Evolutionary conservation across 2,888 invertebrate genomes (phyloP).

Genomic region (Pimpla rufipes): DNA sequence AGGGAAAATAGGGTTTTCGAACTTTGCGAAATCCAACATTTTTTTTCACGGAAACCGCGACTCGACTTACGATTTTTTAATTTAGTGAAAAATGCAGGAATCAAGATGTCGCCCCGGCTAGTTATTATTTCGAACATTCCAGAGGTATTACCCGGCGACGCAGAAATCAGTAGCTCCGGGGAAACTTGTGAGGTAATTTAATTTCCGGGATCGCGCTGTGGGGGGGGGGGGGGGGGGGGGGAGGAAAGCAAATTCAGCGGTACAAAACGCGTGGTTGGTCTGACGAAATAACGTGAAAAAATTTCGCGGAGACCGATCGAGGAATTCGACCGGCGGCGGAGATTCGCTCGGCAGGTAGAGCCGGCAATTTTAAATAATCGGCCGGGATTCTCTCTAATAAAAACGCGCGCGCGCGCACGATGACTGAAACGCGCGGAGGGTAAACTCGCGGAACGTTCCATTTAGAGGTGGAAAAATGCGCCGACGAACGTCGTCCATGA

Average conservation of each 20-base stretch:
- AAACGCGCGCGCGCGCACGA: too few species aligned
- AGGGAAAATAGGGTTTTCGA: too few species aligned
- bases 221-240: too few species aligned
- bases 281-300: not conserved
- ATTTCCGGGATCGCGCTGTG: conserved; percentile 51
- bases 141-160: too few species aligned
- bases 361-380: not conserved
- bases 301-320: not conserved
- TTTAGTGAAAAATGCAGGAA: too few species aligned
- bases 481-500: conserved; percentile 15
- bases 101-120: too few species aligned
- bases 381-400: not conserved
- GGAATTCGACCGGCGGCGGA: not conserved
- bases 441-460: conserved; percentile 43
- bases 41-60: too few species aligned
- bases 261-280: not conserved
- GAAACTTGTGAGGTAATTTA: too few species aligned
- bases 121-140: too few species aligned
- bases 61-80: too few species aligned
- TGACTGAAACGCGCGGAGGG: not conserved
- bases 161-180: too few species aligned
- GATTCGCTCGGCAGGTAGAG: not conserved
- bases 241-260: conserved; percentile 24
- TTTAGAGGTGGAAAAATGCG: conserved; percentile 32
- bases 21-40: too few species aligned